Percentiles rank a stretch among this genome's conserved stretches.
Conservation (phyloP, 2,888 invertebrate species). For the Tachina grossa region DNA sequence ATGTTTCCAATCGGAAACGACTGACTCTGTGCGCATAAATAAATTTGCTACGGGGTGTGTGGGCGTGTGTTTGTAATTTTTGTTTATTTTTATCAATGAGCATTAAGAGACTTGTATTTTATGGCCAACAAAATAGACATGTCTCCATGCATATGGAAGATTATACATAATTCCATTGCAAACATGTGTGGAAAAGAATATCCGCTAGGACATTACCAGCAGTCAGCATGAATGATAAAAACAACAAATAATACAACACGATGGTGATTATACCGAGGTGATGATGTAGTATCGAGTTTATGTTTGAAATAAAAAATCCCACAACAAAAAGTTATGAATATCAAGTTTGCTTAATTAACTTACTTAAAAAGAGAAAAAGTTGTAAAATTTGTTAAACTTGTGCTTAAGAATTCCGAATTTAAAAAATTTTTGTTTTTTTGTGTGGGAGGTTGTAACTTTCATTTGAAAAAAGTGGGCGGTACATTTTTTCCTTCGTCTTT, state of each 20-base stretch:
- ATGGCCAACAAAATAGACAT: constrained; percentile 49
- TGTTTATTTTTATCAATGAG: constrained; percentile 42
- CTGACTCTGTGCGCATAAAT: not conserved
- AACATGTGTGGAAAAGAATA: constrained; percentile 27
- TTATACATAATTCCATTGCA: constrained; percentile 43
- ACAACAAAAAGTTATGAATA: no score
- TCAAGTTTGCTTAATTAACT: no score
- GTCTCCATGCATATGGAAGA: constrained; percentile 49
- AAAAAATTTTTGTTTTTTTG: no score
- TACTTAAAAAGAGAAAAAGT: no score
- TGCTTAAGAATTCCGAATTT: no score
- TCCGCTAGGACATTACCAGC: not conserved
- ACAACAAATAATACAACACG: constrained; percentile 41
- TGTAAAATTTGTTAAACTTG: no score
- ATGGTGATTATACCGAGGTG: constrained; percentile 20
- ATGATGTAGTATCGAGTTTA: not conserved
- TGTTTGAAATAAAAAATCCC: not conserved
- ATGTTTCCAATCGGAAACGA: constrained; percentile 17
- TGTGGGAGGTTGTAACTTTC: no score
- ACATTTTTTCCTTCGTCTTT: no score
- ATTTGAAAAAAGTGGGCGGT: no score
- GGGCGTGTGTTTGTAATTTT: not conserved
- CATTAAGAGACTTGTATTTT: constrained; percentile 50
- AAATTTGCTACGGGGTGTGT: not conserved
- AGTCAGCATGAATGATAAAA: not conserved